phyloP scores from a whole-genome alignment of 1,140 invertebrate species.

The Euwallacea similis region DNA sequence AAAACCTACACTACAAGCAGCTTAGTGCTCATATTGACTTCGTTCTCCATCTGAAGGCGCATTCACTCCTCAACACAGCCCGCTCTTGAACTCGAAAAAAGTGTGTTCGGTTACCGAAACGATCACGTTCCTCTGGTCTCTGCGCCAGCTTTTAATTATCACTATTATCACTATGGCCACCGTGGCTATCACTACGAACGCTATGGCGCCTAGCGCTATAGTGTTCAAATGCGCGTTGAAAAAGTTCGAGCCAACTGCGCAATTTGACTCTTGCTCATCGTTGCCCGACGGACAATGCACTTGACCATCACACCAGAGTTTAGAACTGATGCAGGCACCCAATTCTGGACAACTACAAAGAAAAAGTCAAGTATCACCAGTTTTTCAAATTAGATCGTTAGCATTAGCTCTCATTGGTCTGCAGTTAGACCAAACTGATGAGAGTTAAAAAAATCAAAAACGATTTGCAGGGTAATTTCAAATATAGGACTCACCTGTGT shows the following conservation, averaged over 20 bases:
- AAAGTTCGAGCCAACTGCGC: conserved; percentile 69
- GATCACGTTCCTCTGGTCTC: conserved; percentile 51
- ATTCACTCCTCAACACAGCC: conserved; percentile 47
- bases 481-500: conserved; percentile 61
- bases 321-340: conserved; percentile 71
- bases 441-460: too few species aligned
- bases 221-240: conserved; percentile 61
- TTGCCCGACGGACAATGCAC: conserved; percentile 73
- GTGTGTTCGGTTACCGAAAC: conserved; percentile 54
- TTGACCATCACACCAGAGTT: conserved; percentile 73
- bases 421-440: too few species aligned
- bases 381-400: too few species aligned
- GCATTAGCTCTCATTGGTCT: too few species aligned
- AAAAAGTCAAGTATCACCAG: not conserved
- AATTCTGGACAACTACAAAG: conserved; percentile 67
- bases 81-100: conserved; percentile 53
- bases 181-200: conserved; percentile 39
- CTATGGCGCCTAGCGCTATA: conserved; percentile 40
- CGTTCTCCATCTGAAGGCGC: too few species aligned
- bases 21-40: too few species aligned
- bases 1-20: too few species aligned
- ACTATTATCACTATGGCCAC: conserved; percentile 45
- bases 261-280: conserved; percentile 72
- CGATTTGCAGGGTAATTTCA: too few species aligned
- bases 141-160: conserved; percentile 48